A percentile compares a stretch with the other conserved stretches of the same genome.
Evolutionary conservation across 2,888 invertebrate genomes (phyloP).

Genomic region (Tenodera sinensis): DNA sequence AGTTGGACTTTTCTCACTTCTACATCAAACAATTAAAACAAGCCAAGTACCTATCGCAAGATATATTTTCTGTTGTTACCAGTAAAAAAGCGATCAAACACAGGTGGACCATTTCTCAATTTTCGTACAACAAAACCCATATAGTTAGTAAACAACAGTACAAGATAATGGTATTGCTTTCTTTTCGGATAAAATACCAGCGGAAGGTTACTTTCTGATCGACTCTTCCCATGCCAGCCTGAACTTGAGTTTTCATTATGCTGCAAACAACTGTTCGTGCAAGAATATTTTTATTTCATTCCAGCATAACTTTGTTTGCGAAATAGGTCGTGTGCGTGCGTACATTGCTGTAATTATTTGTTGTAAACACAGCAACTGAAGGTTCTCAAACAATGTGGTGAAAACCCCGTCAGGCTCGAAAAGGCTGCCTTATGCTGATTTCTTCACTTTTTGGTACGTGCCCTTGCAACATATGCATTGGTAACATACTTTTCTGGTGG

Average conservation of each 20-base stretch:
- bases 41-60: too few relatives aligned
- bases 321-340: not conserved
- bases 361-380: not conserved
- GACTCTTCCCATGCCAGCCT: not conserved
- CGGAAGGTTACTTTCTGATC: not conserved
- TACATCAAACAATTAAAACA: too few relatives aligned
- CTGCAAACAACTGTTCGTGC: not conserved
- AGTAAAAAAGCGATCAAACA: too few relatives aligned
- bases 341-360: not conserved
- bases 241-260: not conserved
- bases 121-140: too few relatives aligned
- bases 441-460: not conserved
- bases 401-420: not conserved
- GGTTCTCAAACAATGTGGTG: not conserved
- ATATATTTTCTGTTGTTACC: too few relatives aligned
- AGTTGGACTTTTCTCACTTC: too few relatives aligned
- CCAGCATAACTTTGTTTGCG: not conserved
- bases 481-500: too few relatives aligned
- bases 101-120: too few relatives aligned
- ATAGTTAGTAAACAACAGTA: too few relatives aligned
- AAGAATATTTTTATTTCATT: not conserved
- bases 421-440: not conserved
- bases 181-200: not conserved
- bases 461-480: too few relatives aligned
- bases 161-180: too few relatives aligned